Conservation (phyloP, 1,140 invertebrate species). For the Neelides sp. region DNA sequence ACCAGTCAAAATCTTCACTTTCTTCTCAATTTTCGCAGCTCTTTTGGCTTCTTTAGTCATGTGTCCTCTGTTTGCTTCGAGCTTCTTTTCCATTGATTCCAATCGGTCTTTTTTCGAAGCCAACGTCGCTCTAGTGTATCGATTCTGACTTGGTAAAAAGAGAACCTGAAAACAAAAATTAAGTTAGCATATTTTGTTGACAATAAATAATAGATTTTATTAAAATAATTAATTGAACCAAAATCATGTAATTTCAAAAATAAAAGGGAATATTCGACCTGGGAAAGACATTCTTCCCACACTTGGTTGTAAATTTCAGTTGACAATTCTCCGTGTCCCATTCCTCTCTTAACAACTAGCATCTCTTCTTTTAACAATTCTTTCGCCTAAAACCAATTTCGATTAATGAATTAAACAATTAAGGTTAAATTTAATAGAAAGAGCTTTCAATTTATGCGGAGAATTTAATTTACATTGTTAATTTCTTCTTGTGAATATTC, state of each 20-base stretch:
- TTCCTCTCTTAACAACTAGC: slow-evolving; percentile 76
- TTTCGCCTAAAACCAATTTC: slow-evolving; percentile 8
- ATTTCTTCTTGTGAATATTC: slow-evolving; percentile 59
- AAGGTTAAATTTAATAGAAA: background rate
- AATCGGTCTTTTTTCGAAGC: slow-evolving; percentile 90
- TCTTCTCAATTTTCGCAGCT: slow-evolving; percentile 95
- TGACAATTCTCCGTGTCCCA: slow-evolving; percentile 86
- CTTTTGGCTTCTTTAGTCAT: slow-evolving; percentile 92
- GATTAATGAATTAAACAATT: background rate
- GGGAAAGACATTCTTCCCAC: slow-evolving; percentile 88
- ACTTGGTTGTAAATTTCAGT: slow-evolving; percentile 83
- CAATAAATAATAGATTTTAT: slow-evolving; percentile 1
- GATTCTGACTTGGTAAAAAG: slow-evolving; percentile 72
- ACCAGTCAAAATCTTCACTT: slow-evolving; percentile 82
- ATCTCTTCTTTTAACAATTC: slow-evolving; percentile 59
- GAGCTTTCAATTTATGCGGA: background rate
- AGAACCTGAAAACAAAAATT: slow-evolving; percentile 48
- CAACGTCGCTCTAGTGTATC: slow-evolving; percentile 84
- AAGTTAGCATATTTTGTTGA: background rate
- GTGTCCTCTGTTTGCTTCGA: slow-evolving; percentile 83
- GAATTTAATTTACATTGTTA: slow-evolving; percentile 42
- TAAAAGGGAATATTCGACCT: slow-evolving; percentile 45
- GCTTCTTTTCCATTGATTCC: slow-evolving; percentile 78
- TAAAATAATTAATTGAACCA: slow-evolving; percentile 3
- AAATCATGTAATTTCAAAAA: slow-evolving; percentile 19